Base-by-base conservation (phyloP, 1,140 invertebrate genomes). In the Oscheius sp. region DNA sequence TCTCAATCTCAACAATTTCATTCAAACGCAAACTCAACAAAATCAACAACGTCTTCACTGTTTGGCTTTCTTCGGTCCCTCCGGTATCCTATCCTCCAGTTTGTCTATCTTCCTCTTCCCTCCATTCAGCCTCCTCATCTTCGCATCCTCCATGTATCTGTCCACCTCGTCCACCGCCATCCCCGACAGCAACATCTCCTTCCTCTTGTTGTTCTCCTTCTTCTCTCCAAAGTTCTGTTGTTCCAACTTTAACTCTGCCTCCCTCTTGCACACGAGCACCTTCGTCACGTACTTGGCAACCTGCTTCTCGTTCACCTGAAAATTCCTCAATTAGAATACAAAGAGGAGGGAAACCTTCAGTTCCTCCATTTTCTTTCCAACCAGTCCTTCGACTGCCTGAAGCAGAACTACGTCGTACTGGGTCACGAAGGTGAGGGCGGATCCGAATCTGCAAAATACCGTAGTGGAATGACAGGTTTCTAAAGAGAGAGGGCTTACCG, bases 171-270 rank as follows among this genome's bases (percentile, higher is more conserved):
- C 91, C 0, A 91, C 91, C 86, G 91, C 89, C 76, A 91, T 89
- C 32, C 92, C 93, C 79, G 93, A 90, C 77, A 93, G 83, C 69
- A 95, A 91, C 85, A 93, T 89, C 65, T 92, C 89, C 83, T 96
- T 97, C 69, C 91, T 87, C 79, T 93, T 91, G 87, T 96, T 93
- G 63, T 93, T 93, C 76, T 90, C 87, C 79, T 90, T 91, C 69
- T 91, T 89, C 84, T 95, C 92, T 82, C 92, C 92, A 85, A 95
- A 95, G 82, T 96, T 91, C 75, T 90, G 90, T 84, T 94, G 91
- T 81, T 97, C 93, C 28, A 98, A 85, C 81, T 90, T 90, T 59
- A 97, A 93, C 85, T 95, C 92, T 4, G 93, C 92, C 85, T 97
- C 93, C 59, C 93, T 88, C 79, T 92, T 91, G 0, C 92, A 91